Evolutionary conservation across 2,888 invertebrate species (phyloP).

Genomic region (Nineta flava): DNA sequence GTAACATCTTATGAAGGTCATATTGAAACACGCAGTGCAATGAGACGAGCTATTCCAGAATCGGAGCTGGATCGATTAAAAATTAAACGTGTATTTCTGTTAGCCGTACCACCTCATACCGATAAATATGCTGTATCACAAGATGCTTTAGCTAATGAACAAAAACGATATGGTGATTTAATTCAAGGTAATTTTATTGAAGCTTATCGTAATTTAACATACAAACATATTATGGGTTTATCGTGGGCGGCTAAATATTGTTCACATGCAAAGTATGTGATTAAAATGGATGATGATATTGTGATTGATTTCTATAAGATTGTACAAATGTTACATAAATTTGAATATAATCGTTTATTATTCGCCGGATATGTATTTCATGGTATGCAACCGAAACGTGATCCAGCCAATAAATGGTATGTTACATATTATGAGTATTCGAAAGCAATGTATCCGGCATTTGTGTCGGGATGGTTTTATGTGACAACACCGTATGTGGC

Average conservation of each 20-base stretch:
- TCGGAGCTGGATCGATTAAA: slow-evolving; percentile 39
- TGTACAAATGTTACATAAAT: slow-evolving; percentile 26
- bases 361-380: slow-evolving; percentile 52
- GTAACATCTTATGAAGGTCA: slow-evolving; percentile 66
- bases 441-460: slow-evolving; percentile 46
- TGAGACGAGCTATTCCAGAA: slow-evolving; percentile 46
- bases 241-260: slow-evolving; percentile 56
- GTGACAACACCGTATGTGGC: slow-evolving; percentile 52
- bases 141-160: slow-evolving; percentile 42
- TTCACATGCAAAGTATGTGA: slow-evolving; percentile 39
- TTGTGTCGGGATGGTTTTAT: slow-evolving; percentile 75
- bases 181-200: slow-evolving; percentile 63
- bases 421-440: slow-evolving; percentile 51
- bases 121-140: slow-evolving; percentile 37
- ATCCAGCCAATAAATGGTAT: slow-evolving; percentile 63
- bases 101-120: slow-evolving; percentile 39
- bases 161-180: slow-evolving; percentile 45
- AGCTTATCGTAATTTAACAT: slow-evolving; percentile 64
- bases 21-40: slow-evolving; percentile 48
- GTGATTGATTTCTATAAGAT: slow-evolving; percentile 51
- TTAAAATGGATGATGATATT: slow-evolving; percentile 74
- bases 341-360: slow-evolving; percentile 23
- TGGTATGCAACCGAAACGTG: slow-evolving; percentile 45
- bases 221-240: slow-evolving; percentile 69
- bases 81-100: slow-evolving; percentile 47